These are phyloP conservation scores for Nerophis lumbriciformis DNA, from an alignment of 2,113 vertebrate species.

Conservation along the genomic window DNA sequence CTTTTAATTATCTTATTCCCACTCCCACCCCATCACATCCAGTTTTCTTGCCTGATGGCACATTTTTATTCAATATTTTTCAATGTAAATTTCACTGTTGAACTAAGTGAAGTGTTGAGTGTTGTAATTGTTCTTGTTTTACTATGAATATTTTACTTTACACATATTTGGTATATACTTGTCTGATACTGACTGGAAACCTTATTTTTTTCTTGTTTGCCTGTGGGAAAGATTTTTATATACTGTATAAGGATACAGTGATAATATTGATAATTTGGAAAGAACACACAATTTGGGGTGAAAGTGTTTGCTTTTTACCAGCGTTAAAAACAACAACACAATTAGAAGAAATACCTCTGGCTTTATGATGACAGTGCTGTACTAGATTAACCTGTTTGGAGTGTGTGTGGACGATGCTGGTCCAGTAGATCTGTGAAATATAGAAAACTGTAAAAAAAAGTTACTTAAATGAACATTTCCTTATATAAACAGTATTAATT, in stretches of 20 bases:
- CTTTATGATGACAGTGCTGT: slow-evolving; percentile 57
- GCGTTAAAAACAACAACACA: slow-evolving; percentile 21
- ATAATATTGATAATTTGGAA: slow-evolving; percentile 53
- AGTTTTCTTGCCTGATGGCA: slow-evolving; percentile 32
- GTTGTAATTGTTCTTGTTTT: slow-evolving; percentile 69
- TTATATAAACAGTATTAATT: slow-evolving; percentile 67
- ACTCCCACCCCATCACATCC: neutral
- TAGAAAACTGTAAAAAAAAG: slow-evolving; percentile 29
- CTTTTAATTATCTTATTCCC: slow-evolving; percentile 35
- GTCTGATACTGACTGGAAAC: slow-evolving; percentile 61
- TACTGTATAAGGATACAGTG: slow-evolving; percentile 56
- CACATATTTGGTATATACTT: slow-evolving; percentile 61
- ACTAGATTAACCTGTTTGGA: slow-evolving; percentile 51
- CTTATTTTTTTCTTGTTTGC: slow-evolving; percentile 44
- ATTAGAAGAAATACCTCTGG: slow-evolving; percentile 55
- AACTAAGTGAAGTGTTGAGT: slow-evolving; percentile 68
- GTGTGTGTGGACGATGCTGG: slow-evolving; percentile 53
- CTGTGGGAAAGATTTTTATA: slow-evolving; percentile 58
- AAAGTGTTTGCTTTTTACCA: slow-evolving; percentile 46
- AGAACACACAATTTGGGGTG: slow-evolving; percentile 33
- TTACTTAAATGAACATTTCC: slow-evolving; percentile 51
- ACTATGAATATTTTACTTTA: slow-evolving; percentile 63
- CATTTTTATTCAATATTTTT: slow-evolving; percentile 51
- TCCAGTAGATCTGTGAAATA: slow-evolving; percentile 35
- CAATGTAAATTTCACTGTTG: slow-evolving; percentile 68